phyloP scores from a whole-genome alignment of 2,888 invertebrate genomes.

The Drosophila quinaria region DNA sequence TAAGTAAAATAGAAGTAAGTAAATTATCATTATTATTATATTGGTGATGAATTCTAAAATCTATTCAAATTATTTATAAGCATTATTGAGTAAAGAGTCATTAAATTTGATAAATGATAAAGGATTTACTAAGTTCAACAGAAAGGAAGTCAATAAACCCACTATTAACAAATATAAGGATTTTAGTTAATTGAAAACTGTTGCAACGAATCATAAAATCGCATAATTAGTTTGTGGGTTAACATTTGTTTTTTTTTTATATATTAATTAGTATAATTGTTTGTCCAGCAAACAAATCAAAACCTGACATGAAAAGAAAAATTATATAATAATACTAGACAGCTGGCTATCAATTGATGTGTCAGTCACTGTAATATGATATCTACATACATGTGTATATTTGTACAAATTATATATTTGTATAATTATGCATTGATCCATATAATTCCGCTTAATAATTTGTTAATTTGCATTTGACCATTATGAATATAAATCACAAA shows the following conservation, averaged over 20 bases:
- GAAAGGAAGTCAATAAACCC: not conserved
- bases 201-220: slow-evolving; percentile 22
- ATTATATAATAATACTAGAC: slow-evolving; percentile 9
- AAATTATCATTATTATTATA: no score
- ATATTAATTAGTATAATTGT: slow-evolving; percentile 7
- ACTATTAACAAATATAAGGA: not conserved
- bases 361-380: slow-evolving; percentile 21
- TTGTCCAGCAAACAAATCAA: slow-evolving; percentile 22
- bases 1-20: no score
- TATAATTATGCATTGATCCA: slow-evolving; percentile 24
- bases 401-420: not conserved
- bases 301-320: slow-evolving; percentile 20
- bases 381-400: not conserved
- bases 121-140: no score
- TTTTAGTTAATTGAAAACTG: slow-evolving; percentile 47
- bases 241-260: slow-evolving; percentile 23
- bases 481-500: slow-evolving; percentile 42
- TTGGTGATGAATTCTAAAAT: not conserved
- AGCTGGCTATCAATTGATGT: slow-evolving; percentile 21
- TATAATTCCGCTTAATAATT: slow-evolving; percentile 31
- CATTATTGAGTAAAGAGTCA: not conserved
- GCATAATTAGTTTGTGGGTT: slow-evolving; percentile 49
- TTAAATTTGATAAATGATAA: no score
- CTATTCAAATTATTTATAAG: not conserved
- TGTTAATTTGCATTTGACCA: slow-evolving; percentile 22